Conservation (phyloP, 2,113 vertebrate genomes). For the Neolamprologus brichardi region DNA sequence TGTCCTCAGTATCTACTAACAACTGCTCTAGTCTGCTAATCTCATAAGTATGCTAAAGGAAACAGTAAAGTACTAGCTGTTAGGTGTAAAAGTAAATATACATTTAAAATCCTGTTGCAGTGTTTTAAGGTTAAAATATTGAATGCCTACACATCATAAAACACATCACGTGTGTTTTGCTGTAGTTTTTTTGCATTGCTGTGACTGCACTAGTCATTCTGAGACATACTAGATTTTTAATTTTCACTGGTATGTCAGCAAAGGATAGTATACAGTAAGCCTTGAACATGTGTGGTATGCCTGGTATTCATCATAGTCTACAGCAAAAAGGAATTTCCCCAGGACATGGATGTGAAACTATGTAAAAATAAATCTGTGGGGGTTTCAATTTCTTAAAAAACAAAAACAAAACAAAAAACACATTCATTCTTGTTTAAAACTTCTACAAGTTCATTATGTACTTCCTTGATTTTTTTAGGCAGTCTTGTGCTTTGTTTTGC, state of each 20-base stretch:
- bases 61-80: neutral
- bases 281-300: slow-evolving; percentile 13
- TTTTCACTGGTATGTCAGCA: neutral
- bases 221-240: neutral
- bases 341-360: neutral
- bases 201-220: neutral
- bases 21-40: neutral
- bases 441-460: neutral
- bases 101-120: neutral
- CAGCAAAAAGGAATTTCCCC: neutral
- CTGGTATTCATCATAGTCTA: neutral
- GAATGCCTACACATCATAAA: neutral
- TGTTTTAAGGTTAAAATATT: neutral
- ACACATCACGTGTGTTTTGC: neutral
- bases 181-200: neutral
- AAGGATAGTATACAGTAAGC: slow-evolving; percentile 1
- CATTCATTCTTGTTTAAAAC: neutral
- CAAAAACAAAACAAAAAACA: neutral
- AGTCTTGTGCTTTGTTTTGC: slow-evolving; percentile 18
- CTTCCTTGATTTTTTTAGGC: neutral
- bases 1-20: neutral
- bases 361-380: neutral
- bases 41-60: neutral
- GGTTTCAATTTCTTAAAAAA: neutral
- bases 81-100: neutral